These are phyloP conservation scores for Saccopteryx leptura DNA, from an alignment of 2,113 vertebrate genomes.

Conservation along the genomic window DNA sequence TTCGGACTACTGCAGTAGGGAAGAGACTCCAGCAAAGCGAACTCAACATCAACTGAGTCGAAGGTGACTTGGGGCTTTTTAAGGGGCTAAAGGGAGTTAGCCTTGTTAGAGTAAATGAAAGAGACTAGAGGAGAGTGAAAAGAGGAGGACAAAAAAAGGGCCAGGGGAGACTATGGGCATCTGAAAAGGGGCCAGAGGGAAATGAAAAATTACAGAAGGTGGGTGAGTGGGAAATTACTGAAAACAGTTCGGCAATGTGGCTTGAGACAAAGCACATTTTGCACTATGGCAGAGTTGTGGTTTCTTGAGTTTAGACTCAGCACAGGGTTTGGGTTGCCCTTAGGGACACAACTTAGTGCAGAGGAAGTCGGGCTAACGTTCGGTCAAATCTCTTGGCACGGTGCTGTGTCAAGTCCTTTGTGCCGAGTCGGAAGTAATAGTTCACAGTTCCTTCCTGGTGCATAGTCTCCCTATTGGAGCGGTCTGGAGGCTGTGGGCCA, in stretches of 20 bases:
- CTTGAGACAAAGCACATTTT: background rate
- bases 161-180: background rate
- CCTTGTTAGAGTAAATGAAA: background rate
- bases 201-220: background rate
- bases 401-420: background rate
- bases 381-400: background rate
- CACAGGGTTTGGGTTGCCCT: background rate
- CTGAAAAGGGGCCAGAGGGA: background rate
- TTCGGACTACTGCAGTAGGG: background rate
- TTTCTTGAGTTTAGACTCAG: constrained; percentile 10
- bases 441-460: background rate
- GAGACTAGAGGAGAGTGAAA: background rate
- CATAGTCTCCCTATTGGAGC: background rate
- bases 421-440: background rate
- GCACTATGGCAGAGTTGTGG: background rate
- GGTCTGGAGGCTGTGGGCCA: background rate
- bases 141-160: background rate
- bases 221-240: background rate
- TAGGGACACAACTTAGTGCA: background rate
- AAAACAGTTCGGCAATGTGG: background rate
- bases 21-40: background rate
- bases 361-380: background rate
- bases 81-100: background rate
- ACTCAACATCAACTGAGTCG: background rate
- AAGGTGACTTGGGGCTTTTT: background rate